These are phyloP conservation scores for Tretioscincus oriximinensis DNA, from an alignment of 2,113 vertebrate genomes.

Conservation along the genomic window DNA sequence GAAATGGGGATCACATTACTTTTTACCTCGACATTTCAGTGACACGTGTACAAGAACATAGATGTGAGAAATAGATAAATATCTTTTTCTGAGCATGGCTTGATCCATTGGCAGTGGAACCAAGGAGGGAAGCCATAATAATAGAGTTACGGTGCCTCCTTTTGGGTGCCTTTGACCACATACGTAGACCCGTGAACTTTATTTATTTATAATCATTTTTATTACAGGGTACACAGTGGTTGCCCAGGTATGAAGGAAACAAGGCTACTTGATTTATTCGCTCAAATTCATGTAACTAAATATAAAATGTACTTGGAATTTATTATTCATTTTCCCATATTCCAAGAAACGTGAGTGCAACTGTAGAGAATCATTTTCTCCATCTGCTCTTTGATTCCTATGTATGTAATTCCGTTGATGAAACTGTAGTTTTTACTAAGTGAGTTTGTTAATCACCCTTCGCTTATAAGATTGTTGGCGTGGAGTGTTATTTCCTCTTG, in stretches of 20 bases:
- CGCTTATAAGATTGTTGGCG: not conserved
- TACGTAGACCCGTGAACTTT: not conserved
- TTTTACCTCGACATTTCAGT: not conserved
- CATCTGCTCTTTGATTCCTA: not conserved
- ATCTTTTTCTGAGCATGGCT: not conserved
- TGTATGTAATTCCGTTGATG: not conserved
- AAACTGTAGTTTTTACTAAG: not conserved
- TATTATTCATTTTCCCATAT: not conserved
- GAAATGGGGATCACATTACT: no score
- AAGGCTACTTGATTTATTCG: slow-evolving; percentile 11
- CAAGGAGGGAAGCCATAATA: slow-evolving; percentile 1
- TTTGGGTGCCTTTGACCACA: not conserved
- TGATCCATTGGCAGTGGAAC: not conserved
- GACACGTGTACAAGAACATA: not conserved
- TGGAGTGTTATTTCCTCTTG: not conserved
- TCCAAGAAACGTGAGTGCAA: not conserved
- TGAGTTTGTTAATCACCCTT: not conserved
- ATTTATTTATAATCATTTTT: not conserved
- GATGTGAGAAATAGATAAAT: not conserved
- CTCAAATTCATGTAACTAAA: slow-evolving; percentile 4
- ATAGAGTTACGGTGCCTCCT: no score
- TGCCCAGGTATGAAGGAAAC: not conserved
- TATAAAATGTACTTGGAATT: not conserved
- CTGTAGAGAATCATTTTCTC: slow-evolving; percentile 1
- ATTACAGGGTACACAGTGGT: not conserved